Evolutionary conservation across 1,140 invertebrate species (phyloP), one percentile per base, ranked within the genome.

Genomic region (Drosophila sp.): DNA sequence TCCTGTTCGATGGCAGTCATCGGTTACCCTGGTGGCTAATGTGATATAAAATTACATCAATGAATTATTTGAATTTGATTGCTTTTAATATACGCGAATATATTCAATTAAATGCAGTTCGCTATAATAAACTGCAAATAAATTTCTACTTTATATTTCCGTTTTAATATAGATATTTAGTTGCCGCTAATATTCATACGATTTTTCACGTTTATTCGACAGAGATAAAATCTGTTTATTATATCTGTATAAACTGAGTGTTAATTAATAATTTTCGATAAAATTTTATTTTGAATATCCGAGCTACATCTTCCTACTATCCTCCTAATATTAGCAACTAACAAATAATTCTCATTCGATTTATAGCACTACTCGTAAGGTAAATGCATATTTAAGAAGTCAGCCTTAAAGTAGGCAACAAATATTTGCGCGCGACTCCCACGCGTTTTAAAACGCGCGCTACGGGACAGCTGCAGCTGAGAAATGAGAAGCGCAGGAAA

Each of bases 1-100:
- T 71, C 21, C 21, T 21, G 21, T 21, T 21, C 4, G 21, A 21
- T 21, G 4, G 21, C 1, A 21, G 21, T 29, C 32, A n/a, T 21
- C 38, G 54, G 16, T 50, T 67, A 13, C 45, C 29, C 43, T 27
- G 45, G 8, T 21, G 34, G 14, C 40, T 54, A 72, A 80, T 72
- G 58, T 46, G 61, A 71, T 74, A 21, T 21, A 80, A 71, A 69
- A 78, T 78, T 38, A 58, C 46, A 29, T 40, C 18, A 48, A 63
- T 72, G 61, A 67, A 80, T 21, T 74, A 86, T 86, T 75, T 75
- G 38, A 72, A 40, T 72, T 86, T 78, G 74, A 74, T 74, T 77
- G 81, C 50, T 61, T 80, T 74, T 74, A 74, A 86, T 78, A 86
- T 67, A 43, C 29, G 32, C 57, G 63, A 87, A 71, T 78, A 81